These are phyloP conservation scores for Latrodectus hesperus DNA, from an alignment of 2,888 invertebrate genomes.

Conservation along the genomic window DNA sequence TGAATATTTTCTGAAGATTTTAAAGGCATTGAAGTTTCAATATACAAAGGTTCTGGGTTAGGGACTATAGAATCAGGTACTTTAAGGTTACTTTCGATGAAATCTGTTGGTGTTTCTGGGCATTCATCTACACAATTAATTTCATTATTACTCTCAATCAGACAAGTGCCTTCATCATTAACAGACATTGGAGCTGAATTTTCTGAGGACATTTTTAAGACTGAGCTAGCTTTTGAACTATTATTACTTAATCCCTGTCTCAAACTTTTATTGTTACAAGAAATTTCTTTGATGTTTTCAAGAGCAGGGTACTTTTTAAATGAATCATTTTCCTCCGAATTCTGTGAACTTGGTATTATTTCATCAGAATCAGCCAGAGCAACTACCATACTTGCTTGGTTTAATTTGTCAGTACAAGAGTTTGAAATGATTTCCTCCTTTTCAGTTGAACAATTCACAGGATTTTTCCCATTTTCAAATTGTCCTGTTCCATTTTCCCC, in stretches of 20 bases:
- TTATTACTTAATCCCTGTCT: background rate
- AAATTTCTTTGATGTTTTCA: background rate
- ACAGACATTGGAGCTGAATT: background rate
- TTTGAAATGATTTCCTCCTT: background rate
- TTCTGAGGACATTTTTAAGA: background rate
- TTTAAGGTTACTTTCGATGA: background rate
- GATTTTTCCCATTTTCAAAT: no score
- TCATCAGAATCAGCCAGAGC: slow-evolving; percentile 52
- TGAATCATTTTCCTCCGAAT: slow-evolving; percentile 39
- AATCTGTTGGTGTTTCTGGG: slow-evolving; percentile 27
- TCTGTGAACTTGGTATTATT: slow-evolving; percentile 64
- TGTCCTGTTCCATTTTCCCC: no score
- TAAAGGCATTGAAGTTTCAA: slow-evolving; percentile 13
- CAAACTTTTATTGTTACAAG: background rate
- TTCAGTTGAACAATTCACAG: no score
- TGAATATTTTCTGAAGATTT: slow-evolving; percentile 46
- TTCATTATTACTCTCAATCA: background rate
- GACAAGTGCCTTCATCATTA: background rate
- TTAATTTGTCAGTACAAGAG: background rate
- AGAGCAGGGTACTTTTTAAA: slow-evolving; percentile 7
- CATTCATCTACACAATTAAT: slow-evolving; percentile 4
- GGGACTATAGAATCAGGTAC: background rate
- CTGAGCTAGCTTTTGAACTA: background rate
- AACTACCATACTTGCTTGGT: slow-evolving; percentile 16
- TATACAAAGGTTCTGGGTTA: background rate